Evolutionary conservation across 2,888 invertebrate species (phyloP).

Genomic region (Rhagonycha fulva): DNA sequence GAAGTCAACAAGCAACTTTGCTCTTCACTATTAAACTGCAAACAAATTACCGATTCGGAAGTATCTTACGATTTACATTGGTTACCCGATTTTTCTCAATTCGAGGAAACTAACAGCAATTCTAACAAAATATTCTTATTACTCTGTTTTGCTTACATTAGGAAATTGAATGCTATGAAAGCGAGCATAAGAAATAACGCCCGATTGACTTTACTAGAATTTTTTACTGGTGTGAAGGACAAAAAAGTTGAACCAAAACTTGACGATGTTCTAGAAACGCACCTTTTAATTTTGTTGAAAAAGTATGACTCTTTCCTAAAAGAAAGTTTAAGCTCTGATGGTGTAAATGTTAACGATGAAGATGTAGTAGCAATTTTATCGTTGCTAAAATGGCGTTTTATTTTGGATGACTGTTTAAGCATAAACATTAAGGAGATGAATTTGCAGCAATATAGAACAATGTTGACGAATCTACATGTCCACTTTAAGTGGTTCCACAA

Average conservation of each 20-base stretch:
- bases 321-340: conserved; percentile 47
- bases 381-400: conserved; percentile 60
- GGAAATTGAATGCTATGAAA: not conserved
- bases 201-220: conserved; percentile 56
- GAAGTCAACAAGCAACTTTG: not conserved
- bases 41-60: not conserved
- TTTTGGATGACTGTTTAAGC: conserved; percentile 51
- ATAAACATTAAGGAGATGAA: conserved; percentile 36
- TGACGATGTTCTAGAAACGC: conserved; percentile 60
- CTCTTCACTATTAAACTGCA: not conserved
- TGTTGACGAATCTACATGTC: conserved; percentile 65
- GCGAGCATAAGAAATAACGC: conserved; percentile 43
- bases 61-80: conserved; percentile 38
- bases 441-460: conserved; percentile 50
- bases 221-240: conserved; percentile 50
- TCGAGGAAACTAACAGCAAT: not conserved
- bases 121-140: not conserved
- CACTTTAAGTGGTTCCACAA: conserved; percentile 79
- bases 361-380: conserved; percentile 55
- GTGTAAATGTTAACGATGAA: conserved; percentile 49
- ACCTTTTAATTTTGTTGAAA: conserved; percentile 58
- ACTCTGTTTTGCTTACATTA: not conserved
- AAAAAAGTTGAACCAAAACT: conserved; percentile 57
- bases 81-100: conserved; percentile 41
- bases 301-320: conserved; percentile 57